Conservation (phyloP, 2,113 vertebrate genomes). For the Phycodurus eques region DNA sequence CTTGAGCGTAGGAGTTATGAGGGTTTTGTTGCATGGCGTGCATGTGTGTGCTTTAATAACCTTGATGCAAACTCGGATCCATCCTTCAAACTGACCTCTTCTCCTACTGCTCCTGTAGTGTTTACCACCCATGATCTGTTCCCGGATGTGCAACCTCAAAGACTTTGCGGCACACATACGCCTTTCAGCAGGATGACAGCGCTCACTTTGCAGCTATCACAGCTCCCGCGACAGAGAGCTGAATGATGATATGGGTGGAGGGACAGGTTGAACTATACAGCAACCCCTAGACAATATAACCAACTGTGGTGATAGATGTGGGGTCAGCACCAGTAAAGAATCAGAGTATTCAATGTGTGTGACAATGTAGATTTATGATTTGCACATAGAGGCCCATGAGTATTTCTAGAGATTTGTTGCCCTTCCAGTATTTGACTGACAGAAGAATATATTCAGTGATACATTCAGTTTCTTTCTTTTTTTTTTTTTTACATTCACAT, state of each 20-base stretch:
- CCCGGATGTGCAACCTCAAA: constrained; percentile 54
- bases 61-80: constrained; percentile 51
- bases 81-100: constrained; percentile 66
- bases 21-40: neutral
- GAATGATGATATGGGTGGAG: constrained; percentile 33
- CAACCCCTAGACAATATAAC: constrained; percentile 55
- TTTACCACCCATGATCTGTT: constrained; percentile 63
- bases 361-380: constrained; percentile 50
- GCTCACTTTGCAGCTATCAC: constrained; percentile 46
- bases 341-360: constrained; percentile 65
- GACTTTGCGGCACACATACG: constrained; percentile 68
- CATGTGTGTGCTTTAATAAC: constrained; percentile 43
- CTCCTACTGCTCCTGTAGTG: constrained; percentile 58
- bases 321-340: constrained; percentile 53
- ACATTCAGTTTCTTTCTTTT: neutral
- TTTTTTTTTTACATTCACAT: constrained; percentile 7
- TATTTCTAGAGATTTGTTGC: neutral
- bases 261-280: constrained; percentile 34
- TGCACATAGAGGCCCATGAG: neutral
- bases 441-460: neutral
- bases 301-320: constrained; percentile 61
- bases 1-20: constrained; percentile 15
- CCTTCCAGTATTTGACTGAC: neutral
- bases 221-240: constrained; percentile 47
- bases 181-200: constrained; percentile 19